phyloP scores from a whole-genome alignment of 2,888 invertebrate species.

The Nemotelus nigrinus region DNA sequence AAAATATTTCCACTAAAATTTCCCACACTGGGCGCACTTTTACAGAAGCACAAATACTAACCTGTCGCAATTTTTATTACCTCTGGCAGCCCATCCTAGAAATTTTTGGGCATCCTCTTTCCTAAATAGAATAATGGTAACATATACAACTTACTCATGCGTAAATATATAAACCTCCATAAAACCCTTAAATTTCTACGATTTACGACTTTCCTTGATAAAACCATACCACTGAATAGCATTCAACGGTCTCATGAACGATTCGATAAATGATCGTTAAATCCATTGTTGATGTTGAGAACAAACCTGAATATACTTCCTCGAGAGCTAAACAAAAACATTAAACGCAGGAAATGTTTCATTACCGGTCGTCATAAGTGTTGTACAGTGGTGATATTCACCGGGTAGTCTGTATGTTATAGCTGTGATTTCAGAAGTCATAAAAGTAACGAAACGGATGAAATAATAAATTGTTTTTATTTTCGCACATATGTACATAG shows the following conservation, averaged over 20 bases:
- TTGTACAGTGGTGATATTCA: not conserved
- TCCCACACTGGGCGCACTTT: no score
- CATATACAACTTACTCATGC: no score
- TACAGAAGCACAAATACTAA: no score
- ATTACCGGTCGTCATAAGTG: not conserved
- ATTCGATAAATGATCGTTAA: not conserved
- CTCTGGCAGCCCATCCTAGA: no score
- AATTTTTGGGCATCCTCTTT: no score
- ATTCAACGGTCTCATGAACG: not conserved
- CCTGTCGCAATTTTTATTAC: no score
- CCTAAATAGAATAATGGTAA: no score
- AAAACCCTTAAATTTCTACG: no score
- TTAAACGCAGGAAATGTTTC: not conserved
- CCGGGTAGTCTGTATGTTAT: not conserved
- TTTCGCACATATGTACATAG: not conserved
- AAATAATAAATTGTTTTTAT: not conserved
- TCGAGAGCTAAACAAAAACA: not conserved
- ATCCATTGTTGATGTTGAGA: not conserved
- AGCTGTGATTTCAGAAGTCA: not conserved
- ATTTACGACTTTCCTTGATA: not conserved
- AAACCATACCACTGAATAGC: not conserved
- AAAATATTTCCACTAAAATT: no score
- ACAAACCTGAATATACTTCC: not conserved
- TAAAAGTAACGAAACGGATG: not conserved
- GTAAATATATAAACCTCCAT: no score